A percentile compares a stretch with the other conserved stretches of the same genome.
Conservation (phyloP, 30 jellyfish, hydroid and myxozoan genomes). For the Turritopsis dohrnii region DNA sequence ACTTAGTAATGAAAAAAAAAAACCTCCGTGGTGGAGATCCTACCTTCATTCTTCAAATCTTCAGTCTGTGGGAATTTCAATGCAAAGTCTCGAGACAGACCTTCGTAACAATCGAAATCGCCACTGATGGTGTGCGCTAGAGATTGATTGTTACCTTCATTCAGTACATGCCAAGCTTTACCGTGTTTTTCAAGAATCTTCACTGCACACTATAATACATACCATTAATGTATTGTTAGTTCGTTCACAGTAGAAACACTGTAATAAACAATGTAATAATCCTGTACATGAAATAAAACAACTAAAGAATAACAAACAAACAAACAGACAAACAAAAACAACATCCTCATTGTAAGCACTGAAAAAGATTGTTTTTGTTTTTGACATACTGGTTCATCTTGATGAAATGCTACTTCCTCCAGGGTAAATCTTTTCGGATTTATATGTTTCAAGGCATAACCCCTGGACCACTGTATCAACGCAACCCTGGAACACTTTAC, state of each 20-base stretch:
- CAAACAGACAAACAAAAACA: not conserved
- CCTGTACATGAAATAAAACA: too few relatives aligned
- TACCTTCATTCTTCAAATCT: not conserved
- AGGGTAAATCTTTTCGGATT: conserved; percentile 17
- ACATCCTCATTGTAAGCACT: not conserved
- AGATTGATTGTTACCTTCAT: conserved; percentile 19
- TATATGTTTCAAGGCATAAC: conserved; percentile 20
- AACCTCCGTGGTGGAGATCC: not conserved
- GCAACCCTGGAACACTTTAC: not conserved
- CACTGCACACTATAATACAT: conserved; percentile 28
- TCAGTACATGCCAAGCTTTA: conserved; percentile 34
- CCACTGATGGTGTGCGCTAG: conserved; percentile 40
- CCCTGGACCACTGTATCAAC: not conserved
- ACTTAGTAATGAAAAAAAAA: too few relatives aligned
- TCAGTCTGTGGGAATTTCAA: conserved; percentile 5
- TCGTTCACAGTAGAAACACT: too few relatives aligned
- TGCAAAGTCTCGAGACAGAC: conserved; percentile 22
- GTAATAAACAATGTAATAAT: too few relatives aligned
- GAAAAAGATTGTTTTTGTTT: too few relatives aligned
- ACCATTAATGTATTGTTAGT: too few relatives aligned
- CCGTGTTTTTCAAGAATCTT: conserved; percentile 32
- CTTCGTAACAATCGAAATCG: conserved; percentile 22
- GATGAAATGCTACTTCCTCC: not conserved
- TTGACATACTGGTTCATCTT: conserved; percentile 30
- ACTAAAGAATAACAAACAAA: too few relatives aligned